Evolutionary conservation across 1,140 invertebrate species (phyloP).

Genomic region (Ruditapes philippinarum): DNA sequence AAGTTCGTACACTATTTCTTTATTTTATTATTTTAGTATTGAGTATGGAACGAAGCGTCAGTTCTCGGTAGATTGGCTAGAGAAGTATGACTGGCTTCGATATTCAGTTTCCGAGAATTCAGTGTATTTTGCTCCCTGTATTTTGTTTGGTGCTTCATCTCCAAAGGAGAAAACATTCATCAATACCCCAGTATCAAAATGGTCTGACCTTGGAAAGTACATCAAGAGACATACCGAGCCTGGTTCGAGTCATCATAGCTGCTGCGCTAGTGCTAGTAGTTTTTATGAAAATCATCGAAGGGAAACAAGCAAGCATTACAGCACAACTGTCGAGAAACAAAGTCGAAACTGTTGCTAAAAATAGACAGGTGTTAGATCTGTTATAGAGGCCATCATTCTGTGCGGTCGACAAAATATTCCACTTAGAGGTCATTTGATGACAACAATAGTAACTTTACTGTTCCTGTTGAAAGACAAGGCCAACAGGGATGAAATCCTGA

Average conservation of each 20-base stretch:
- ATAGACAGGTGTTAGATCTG: slow-evolving; percentile 28
- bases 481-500: not conserved
- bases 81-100: not conserved
- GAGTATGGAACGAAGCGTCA: not conserved
- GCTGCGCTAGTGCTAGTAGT: slow-evolving; percentile 17
- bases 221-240: not conserved
- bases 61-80: not conserved
- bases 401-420: slow-evolving; percentile 47
- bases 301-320: slow-evolving; percentile 29
- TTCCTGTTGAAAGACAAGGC: not conserved
- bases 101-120: slow-evolving; percentile 15
- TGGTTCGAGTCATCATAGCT: slow-evolving; percentile 39
- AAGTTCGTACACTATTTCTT: slow-evolving; percentile 6
- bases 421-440: slow-evolving; percentile 40
- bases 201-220: slow-evolving; percentile 29
- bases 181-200: slow-evolving; percentile 7
- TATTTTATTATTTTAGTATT: not conserved
- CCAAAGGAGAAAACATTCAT: not conserved
- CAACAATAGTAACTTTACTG: not conserved
- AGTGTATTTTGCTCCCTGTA: not conserved
- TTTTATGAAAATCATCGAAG: slow-evolving; percentile 36
- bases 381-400: slow-evolving; percentile 47
- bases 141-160: not conserved
- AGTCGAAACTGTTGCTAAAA: slow-evolving; percentile 17
- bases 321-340: slow-evolving; percentile 19